Base-by-base conservation (phyloP, 2,113 vertebrate species). In the Scomber colias region DNA sequence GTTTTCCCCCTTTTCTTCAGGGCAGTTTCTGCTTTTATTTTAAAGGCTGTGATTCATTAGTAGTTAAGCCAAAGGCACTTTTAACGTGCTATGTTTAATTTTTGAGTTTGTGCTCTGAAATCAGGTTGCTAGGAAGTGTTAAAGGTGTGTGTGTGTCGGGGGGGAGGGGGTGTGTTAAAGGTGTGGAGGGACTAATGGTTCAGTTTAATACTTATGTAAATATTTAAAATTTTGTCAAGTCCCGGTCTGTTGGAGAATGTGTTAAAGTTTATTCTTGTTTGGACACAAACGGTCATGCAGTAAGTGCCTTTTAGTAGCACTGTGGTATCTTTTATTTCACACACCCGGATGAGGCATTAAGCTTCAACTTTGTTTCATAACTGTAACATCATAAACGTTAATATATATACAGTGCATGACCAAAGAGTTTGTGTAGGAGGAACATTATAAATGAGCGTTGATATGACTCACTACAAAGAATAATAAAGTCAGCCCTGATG, bases 241-340 rank as follows among this genome's bases (percentile, higher is more conserved):
- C 4, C 30, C 30, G 5, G 1, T 62, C 6, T 66, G 48, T 17
- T 64, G 72, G 55, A 57, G 59, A 54, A 27, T 66, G n/a, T 56
- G 56, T 74, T 82, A 27, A 1, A 64, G 21, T 62, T 0, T 24
- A 2, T 30, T 53, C 16, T 27, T 55, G 65, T 71, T 71, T 46
- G 19, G 17, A 55, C 5, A n/a, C 24, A 67, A 30, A 44, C 11
- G 51, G 30, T 77, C 10, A 15, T 10, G 56, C 19, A 51, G 11
- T 21, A 76, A 49, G 74, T 77, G 74, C 75, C 69, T 71, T 77
- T 72, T 2, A 60, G 66, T 66, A 12, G 17, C 78, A 62, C 65
- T 21, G 12, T 51, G 45, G 56, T 66, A 31, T 19, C 45, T 27
- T 61, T 11, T 35, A 35, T 6, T 31, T 51, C 16, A n/a, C 2